phyloP scores from a whole-genome alignment of 2,888 invertebrate species.

The Caenorhabditis imperialis region DNA sequence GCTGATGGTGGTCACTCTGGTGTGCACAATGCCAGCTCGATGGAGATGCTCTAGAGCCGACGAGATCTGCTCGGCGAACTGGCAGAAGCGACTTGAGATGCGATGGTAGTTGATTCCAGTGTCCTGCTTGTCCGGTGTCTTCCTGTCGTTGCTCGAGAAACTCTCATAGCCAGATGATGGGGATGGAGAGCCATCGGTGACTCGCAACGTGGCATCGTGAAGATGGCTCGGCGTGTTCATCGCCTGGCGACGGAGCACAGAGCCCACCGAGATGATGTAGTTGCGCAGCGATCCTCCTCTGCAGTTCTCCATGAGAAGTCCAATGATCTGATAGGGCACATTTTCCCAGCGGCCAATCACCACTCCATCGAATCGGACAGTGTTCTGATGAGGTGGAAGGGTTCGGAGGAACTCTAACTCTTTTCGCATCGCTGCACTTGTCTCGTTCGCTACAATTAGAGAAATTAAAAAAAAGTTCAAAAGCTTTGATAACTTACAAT shows the following conservation, averaged over 20 bases:
- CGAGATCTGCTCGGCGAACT: slow-evolving; percentile 56
- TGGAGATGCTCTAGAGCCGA: slow-evolving; percentile 55
- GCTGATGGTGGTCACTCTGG: slow-evolving; percentile 48
- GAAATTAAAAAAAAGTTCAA: neutral
- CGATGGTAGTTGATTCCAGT: neutral
- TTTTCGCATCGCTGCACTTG: slow-evolving; percentile 20
- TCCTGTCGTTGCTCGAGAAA: slow-evolving; percentile 33
- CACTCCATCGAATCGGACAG: slow-evolving; percentile 41
- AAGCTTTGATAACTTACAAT: slow-evolving; percentile 17
- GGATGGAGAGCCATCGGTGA: slow-evolving; percentile 43
- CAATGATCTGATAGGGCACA: slow-evolving; percentile 28
- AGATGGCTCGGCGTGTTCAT: slow-evolving; percentile 22
- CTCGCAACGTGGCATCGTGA: slow-evolving; percentile 8
- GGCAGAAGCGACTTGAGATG: slow-evolving; percentile 42
- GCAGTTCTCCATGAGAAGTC: slow-evolving; percentile 41
- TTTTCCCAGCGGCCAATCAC: slow-evolving; percentile 26
- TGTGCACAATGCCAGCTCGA: slow-evolving; percentile 50
- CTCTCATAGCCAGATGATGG: slow-evolving; percentile 61
- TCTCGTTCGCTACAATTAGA: slow-evolving; percentile 32
- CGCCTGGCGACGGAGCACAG: slow-evolving; percentile 34
- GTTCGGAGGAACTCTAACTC: slow-evolving; percentile 31
- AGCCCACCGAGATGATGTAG: slow-evolving; percentile 42
- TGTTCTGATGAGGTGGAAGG: slow-evolving; percentile 29
- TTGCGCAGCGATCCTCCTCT: slow-evolving; percentile 47
- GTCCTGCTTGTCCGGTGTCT: slow-evolving; percentile 14